Evolutionary conservation across 2,113 vertebrate genomes (phyloP).

Genomic region (Pangasianodon gigas): DNA sequence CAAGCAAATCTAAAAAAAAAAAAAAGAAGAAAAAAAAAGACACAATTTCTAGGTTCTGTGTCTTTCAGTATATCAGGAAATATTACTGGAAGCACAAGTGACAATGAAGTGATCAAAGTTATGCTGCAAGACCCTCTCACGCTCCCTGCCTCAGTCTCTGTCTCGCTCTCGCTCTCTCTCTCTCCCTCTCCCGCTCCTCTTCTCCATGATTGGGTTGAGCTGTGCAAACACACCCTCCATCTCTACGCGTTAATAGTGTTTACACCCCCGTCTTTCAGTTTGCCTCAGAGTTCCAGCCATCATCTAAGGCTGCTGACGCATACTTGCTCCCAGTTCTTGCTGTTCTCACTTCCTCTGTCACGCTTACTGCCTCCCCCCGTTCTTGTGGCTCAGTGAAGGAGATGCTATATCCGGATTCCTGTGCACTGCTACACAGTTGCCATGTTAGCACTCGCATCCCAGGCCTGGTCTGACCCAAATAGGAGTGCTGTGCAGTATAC

Average conservation of each 20-base stretch:
- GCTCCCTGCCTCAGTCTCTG: background rate
- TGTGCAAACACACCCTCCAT: conserved; percentile 69
- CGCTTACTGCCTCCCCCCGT: conserved; percentile 26
- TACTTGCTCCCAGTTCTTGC: conserved; percentile 17
- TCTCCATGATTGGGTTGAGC: conserved; percentile 55
- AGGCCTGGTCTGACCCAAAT: conserved; percentile 68
- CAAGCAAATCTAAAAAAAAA: background rate
- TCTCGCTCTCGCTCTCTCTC: conserved; percentile 10
- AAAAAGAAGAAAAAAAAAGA: background rate
- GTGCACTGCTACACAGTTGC: conserved; percentile 4
- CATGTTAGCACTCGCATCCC: conserved; percentile 29
- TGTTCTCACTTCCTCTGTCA: background rate
- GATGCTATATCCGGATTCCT: conserved; percentile 44
- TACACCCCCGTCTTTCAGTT: conserved; percentile 66
- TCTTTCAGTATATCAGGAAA: conserved; percentile 27
- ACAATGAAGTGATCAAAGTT: conserved; percentile 16
- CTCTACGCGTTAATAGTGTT: conserved; percentile 66
- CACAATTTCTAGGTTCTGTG: background rate
- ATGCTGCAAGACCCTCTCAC: background rate
- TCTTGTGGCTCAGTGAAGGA: conserved; percentile 28
- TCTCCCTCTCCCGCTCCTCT: background rate
- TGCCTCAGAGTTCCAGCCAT: conserved; percentile 30
- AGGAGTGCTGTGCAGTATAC: conserved; percentile 62
- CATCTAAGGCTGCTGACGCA: conserved; percentile 40
- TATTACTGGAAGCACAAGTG: conserved; percentile 22